Evolutionary conservation across 2,888 invertebrate species (phyloP).

Genomic region (Heliconius aoede): DNA sequence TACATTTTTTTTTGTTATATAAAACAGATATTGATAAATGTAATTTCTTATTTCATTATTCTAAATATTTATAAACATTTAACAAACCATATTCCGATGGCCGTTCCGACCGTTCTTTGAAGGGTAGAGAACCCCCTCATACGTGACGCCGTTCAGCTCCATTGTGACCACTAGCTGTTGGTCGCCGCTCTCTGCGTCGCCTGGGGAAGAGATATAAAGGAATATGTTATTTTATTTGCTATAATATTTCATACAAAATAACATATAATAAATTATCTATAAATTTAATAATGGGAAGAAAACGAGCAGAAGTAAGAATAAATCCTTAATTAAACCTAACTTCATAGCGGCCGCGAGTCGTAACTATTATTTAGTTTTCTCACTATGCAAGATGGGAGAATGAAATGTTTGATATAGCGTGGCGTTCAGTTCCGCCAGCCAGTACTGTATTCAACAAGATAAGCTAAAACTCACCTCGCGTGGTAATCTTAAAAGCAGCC

Average conservation of each 20-base stretch:
- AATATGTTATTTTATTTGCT: background rate
- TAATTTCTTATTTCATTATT: too few relatives aligned
- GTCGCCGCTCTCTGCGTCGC: constrained; percentile 91
- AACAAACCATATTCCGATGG: constrained; percentile 78
- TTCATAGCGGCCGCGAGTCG: too few relatives aligned
- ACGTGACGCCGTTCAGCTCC: constrained; percentile 97
- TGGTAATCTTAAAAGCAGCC: constrained; percentile 94
- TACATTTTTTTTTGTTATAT: too few relatives aligned
- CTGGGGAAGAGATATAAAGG: constrained; percentile 77
- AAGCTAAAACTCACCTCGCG: constrained; percentile 84
- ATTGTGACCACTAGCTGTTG: constrained; percentile 96
- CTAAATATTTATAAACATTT: constrained; percentile 50
- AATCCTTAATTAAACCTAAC: too few relatives aligned
- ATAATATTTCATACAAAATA: background rate
- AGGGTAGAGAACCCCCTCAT: constrained; percentile 95
- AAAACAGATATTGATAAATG: too few relatives aligned
- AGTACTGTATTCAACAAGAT: background rate
- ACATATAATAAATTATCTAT: too few relatives aligned
- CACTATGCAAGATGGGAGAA: too few relatives aligned
- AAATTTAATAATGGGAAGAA: too few relatives aligned
- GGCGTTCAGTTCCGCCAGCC: too few relatives aligned
- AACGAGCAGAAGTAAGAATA: too few relatives aligned
- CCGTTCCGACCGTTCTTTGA: constrained; percentile 73
- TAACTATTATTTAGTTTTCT: too few relatives aligned
- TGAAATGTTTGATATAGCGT: too few relatives aligned